Evolutionary conservation across 2,113 vertebrate species (phyloP).

Genomic region (Dipodomys stephensi): DNA sequence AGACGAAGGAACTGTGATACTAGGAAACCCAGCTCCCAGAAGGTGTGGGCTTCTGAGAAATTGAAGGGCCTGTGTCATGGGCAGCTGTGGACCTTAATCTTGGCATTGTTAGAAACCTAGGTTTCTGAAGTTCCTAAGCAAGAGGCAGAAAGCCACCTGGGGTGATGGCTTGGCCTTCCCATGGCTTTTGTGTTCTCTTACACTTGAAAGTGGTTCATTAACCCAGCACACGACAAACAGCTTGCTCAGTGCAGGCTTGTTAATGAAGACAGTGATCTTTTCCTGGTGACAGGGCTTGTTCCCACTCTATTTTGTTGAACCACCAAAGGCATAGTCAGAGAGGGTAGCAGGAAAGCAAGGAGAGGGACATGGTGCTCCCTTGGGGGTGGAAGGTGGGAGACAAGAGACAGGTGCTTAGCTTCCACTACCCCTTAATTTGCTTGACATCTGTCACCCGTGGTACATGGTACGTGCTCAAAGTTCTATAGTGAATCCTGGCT

Average conservation of each 20-base stretch:
- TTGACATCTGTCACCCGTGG: neutral
- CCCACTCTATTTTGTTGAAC: neutral
- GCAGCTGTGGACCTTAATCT: neutral
- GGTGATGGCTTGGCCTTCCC: neutral
- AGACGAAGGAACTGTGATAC: neutral
- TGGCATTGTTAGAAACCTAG: neutral
- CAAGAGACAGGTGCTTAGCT: neutral
- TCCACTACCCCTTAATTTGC: neutral
- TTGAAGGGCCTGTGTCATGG: neutral
- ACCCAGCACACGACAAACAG: neutral
- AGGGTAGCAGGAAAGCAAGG: neutral
- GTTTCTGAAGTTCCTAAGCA: neutral
- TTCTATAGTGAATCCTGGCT: neutral
- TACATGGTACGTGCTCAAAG: neutral
- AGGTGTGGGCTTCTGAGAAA: neutral
- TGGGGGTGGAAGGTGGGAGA: neutral
- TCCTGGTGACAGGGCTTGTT: neutral
- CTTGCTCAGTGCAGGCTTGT: neutral
- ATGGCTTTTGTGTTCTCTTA: neutral
- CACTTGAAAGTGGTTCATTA: conserved; percentile 57
- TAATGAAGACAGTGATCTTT: conserved; percentile 28
- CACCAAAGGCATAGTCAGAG: neutral
- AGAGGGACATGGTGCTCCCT: neutral
- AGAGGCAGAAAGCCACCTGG: neutral
- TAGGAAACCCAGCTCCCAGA: neutral